Percentiles rank a stretch among this genome's conserved stretches.
These are phyloP conservation scores for Drosophila neotestacea DNA, from an alignment of 2,888 invertebrate species.

Conservation along the genomic window DNA sequence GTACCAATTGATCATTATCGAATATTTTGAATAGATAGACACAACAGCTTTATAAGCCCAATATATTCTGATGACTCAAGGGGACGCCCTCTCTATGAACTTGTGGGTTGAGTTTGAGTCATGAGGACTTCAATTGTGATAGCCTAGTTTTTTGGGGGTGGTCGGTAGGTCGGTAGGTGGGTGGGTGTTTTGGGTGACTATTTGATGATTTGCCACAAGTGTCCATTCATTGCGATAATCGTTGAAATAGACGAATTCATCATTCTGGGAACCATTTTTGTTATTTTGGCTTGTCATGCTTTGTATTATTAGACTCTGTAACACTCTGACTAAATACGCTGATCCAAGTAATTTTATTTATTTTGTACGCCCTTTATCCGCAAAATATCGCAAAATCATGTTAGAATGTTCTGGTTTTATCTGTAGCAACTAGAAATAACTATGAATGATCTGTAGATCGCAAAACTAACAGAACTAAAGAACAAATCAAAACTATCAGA, in stretches of 20 bases:
- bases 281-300: constrained; percentile 5
- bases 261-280: constrained; percentile 19
- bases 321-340: background rate
- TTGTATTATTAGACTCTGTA: constrained; percentile 2
- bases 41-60: constrained; percentile 18
- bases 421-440: background rate
- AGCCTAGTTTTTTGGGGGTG: background rate
- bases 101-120: constrained; percentile 39
- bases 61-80: constrained; percentile 58
- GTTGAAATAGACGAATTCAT: constrained; percentile 36
- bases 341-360: background rate
- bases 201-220: constrained; percentile 4
- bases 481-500: no score
- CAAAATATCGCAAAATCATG: background rate
- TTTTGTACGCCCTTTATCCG: background rate
- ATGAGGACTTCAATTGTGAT: constrained; percentile 31
- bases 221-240: constrained; percentile 20
- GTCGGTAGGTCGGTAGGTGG: constrained; percentile 2
- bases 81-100: constrained; percentile 4
- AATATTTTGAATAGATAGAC: constrained; percentile 26
- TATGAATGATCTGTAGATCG: background rate
- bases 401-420: background rate
- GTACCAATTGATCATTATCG: constrained; percentile 46
- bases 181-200: constrained; percentile 13
- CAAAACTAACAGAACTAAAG: no score